phyloP scores from a whole-genome alignment of 2,888 invertebrate genomes.

The Oeneis ivallda region DNA sequence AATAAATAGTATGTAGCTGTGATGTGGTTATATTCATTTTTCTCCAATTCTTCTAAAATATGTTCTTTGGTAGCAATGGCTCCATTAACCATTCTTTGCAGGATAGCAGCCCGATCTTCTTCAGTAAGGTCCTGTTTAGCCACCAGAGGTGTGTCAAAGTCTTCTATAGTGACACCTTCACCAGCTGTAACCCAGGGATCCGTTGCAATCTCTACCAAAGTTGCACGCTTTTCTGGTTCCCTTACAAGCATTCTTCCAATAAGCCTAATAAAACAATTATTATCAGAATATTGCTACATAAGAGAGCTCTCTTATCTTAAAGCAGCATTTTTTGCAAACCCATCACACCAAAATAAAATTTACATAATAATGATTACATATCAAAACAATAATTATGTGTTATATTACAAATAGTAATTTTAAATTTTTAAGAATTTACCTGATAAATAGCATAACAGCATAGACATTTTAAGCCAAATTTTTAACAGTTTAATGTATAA shows the following conservation, averaged over 20 bases:
- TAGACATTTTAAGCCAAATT: too few relatives aligned
- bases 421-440: too few relatives aligned
- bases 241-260: slow-evolving; percentile 96
- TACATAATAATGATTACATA: too few relatives aligned
- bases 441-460: too few relatives aligned
- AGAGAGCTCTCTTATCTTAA: too few relatives aligned
- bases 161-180: slow-evolving; percentile 78
- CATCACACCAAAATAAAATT: too few relatives aligned
- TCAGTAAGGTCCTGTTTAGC: slow-evolving; percentile 94
- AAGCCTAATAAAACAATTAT: slow-evolving; percentile 80
- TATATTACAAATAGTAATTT: too few relatives aligned
- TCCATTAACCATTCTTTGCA: slow-evolving; percentile 98
- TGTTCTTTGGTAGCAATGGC: slow-evolving; percentile 96
- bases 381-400: too few relatives aligned
- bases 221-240: slow-evolving; percentile 95
- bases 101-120: slow-evolving; percentile 94
- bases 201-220: slow-evolving; percentile 91
- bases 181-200: slow-evolving; percentile 91
- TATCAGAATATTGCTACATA: not conserved
- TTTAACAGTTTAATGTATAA: too few relatives aligned
- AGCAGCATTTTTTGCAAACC: too few relatives aligned
- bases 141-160: slow-evolving; percentile 89
- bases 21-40: slow-evolving; percentile 98
- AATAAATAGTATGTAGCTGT: slow-evolving; percentile 98
- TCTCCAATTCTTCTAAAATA: slow-evolving; percentile 95